Base-by-base conservation (phyloP, 2,888 invertebrate species). In the Aplocera efformata region DNA sequence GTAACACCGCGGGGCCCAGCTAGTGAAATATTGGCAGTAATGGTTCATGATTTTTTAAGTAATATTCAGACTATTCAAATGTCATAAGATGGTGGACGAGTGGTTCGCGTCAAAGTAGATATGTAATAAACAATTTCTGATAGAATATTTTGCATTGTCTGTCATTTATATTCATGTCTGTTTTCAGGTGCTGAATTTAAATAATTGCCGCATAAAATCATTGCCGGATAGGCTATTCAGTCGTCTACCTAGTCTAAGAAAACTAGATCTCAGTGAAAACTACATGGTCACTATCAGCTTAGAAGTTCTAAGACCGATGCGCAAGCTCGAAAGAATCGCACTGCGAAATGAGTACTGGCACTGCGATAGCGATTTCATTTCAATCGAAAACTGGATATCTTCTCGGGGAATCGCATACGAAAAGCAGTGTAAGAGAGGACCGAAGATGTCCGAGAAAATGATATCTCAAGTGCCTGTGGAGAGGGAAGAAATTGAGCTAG, bases 221-320 rank as follows among this genome's bases (percentile, higher is more conserved):
- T 54, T 92, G 30, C 86, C 89, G 3, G 70, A 78, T 0, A 72
- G 88, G 29, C 56, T 90, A 6, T 91, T 93, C 44, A 77, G 69
- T 6, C 78, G 89, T 32, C 40, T 92, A 30, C 90, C 91, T 0
- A 89, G 89, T 48, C 63, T 93, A 10, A 79, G 78, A 32, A 81
- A 86, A 33, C 58, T 93, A 35, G 91, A 92, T 64, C 59, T 93
- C 35, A 90, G 91, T 9, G 88, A 90, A 51, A 93, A 93, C 60
- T 90, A 90, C 48, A 71, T 93, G 48, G 79, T 90, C 7, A 84
- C 89, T 3, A 46, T 92, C 0, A 84, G 75, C 34, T 58, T 79
- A 0, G 81, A 83, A 11, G 77, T 89, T 0, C 71, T 92, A 3
- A 65, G 79, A 35, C 79, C 86, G 0, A 58, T 92, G 27, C 67